These are phyloP conservation scores for Drosophila murphyi DNA, from an alignment of 1,140 invertebrate species.

Conservation along the genomic window DNA sequence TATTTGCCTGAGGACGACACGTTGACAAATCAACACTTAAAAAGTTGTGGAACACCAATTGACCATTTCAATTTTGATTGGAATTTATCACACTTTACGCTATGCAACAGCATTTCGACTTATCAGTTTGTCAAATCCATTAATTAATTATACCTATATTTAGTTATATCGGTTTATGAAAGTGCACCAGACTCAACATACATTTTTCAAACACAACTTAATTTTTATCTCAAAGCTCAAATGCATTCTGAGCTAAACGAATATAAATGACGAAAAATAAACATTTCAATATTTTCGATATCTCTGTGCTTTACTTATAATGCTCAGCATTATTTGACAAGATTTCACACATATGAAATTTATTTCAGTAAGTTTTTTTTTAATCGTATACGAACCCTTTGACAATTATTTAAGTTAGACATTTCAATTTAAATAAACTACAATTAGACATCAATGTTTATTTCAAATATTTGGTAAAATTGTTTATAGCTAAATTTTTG, in stretches of 20 bases:
- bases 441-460: background rate
- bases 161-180: too few relatives aligned
- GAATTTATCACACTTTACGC: slow-evolving; percentile 28
- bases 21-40: slow-evolving; percentile 5
- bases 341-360: background rate
- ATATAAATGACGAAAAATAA: too few relatives aligned
- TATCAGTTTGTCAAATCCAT: too few relatives aligned
- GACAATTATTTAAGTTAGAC: too few relatives aligned
- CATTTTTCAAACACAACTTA: too few relatives aligned
- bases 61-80: slow-evolving; percentile 12
- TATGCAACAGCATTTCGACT: slow-evolving; percentile 3
- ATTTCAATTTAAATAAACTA: background rate
- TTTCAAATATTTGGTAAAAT: slow-evolving; percentile 5
- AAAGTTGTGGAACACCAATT: slow-evolving; percentile 7
- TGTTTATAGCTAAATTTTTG: background rate
- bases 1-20: slow-evolving; percentile 36
- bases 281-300: too few relatives aligned
- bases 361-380: background rate
- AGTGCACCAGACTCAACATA: too few relatives aligned
- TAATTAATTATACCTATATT: too few relatives aligned
- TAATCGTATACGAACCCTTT: background rate
- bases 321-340: too few relatives aligned
- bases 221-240: too few relatives aligned
- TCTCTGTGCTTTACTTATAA: too few relatives aligned
- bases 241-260: too few relatives aligned